Evolutionary conservation across 2,797 vertebrate genomes (phyloP), one percentile per base, ranked within the genome.

Genomic region (Pipistrellus pygmaeus): DNA sequence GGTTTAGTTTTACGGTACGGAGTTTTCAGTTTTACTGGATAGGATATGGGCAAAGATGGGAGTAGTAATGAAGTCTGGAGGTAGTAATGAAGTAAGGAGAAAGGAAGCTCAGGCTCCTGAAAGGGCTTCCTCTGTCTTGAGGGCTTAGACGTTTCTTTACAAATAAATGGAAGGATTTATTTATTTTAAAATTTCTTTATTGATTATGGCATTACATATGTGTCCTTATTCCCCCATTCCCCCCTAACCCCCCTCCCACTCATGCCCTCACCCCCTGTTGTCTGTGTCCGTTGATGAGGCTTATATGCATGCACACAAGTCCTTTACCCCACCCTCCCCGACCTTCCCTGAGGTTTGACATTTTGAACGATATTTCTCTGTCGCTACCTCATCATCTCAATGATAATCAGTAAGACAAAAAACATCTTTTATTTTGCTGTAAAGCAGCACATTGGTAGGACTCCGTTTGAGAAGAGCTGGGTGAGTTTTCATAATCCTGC

Each of bases 91-190:
- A n/a, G n/a, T 38, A 32, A 81, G 23, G 57, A 77, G 73, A 75
- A 92, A 87, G 32, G 35, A 35, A 84, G 32, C 72, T 72, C 20
- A 38, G 13, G 21, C 69, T 80, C 71, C 85, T 69, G 20, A 64
- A 87, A 88, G 48, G 76, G 17, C 9, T 86, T n/a, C 5, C n/a
- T 89, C 3, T 46, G 3, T 48, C 23, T n/a, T n/a, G 8, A 81
- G n/a, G 27, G 25, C 11, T 90, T 69, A 8, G 44, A 46, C 27
- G 12, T 69, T 81, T 76, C 75, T 71, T 62, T 85, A 57, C 90
- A 93, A 92, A 85, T 87, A 87, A 88, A n/a, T 30, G 53, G n/a
- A 20, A 75, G 81, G 62, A 82, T 71, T 97, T 55, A 55, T 55
- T 55, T 41, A 41, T 41, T 55, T 55, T 55, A 20, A 23, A 20